Conservation (phyloP, 2,888 invertebrate species). For the Lochmaea crataegi region DNA sequence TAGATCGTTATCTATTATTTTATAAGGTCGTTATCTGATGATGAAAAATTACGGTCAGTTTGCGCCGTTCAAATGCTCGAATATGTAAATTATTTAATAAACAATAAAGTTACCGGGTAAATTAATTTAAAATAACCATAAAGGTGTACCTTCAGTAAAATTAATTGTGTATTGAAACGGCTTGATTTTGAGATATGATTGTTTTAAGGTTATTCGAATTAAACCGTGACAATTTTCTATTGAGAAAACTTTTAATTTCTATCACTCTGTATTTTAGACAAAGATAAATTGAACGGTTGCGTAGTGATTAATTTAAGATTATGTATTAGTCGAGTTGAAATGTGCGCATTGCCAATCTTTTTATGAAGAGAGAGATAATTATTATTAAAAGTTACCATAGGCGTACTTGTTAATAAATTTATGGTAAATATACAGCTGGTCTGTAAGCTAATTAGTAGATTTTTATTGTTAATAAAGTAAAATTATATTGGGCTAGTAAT, state of each 20-base stretch:
- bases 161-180: background rate
- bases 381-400: background rate
- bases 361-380: conserved; percentile 11
- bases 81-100: conserved; percentile 10
- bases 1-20: background rate
- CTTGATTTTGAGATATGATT: background rate
- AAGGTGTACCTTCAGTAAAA: background rate
- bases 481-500: background rate
- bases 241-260: conserved; percentile 1
- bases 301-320: conserved; percentile 9
- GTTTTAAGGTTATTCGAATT: background rate
- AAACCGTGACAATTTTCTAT: background rate
- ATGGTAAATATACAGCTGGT: too few species aligned
- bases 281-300: background rate
- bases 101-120: background rate
- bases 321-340: conserved; percentile 2
- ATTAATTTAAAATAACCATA: background rate
- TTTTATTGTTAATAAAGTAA: too few species aligned
- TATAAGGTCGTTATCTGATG: too few species aligned
- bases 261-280: conserved; percentile 2
- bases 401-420: background rate
- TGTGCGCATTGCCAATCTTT: conserved; percentile 6
- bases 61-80: background rate
- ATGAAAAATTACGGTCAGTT: background rate
- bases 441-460: too few species aligned